Evolutionary conservation across 2,888 invertebrate genomes (phyloP), one percentile per base, ranked within the genome.

Genomic region (Acanthosepion pharaonis): DNA sequence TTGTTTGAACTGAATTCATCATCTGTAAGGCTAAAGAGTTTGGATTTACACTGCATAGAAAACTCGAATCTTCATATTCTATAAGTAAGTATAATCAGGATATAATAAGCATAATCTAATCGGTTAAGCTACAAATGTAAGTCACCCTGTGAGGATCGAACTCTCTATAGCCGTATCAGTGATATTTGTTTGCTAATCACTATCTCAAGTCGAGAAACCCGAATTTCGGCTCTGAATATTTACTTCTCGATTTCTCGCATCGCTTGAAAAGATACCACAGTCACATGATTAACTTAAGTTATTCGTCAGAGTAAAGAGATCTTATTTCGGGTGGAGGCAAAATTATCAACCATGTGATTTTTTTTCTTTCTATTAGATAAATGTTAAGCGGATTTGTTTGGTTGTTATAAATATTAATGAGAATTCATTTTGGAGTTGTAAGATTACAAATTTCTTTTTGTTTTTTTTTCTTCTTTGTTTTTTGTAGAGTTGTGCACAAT

Each of bases 341-440:
- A 42, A 42, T 42, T 78, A 78, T 78, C 33, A 78, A 78, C 78
- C 78, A 78, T 33, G 78, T 78, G n/a, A 78, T 78, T 78, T 78
- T 78, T 42, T 42, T 42, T 42, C 42, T 42, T 42, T 78, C 78
- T 9, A n/a, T 3, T n/a, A 78, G 78, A 78, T n/a, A 33, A 78
- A 78, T 78, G 78, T 78, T 78, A 78, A n/a, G n/a, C 33, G 33
- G 78, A 78, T 78, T 78, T n/a, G 78, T 78, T 78, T 78, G n/a
- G n/a, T 15, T 78, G 78, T 78, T 78, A 78, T 78, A 78, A 78
- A 78, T 78, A 78, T 78, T 78, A 78, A 78, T 78, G 78, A 78
- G 78, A 11, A 11, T 33, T 3, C 15, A 33, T 78, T 33, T 78
- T n/a, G 78, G n/a, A 78, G 23, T n/a, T n/a, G n/a, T 1, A 78